phyloP scores from a whole-genome alignment of 1,140 invertebrate species.

The Pemphigus obesinymphae region DNA sequence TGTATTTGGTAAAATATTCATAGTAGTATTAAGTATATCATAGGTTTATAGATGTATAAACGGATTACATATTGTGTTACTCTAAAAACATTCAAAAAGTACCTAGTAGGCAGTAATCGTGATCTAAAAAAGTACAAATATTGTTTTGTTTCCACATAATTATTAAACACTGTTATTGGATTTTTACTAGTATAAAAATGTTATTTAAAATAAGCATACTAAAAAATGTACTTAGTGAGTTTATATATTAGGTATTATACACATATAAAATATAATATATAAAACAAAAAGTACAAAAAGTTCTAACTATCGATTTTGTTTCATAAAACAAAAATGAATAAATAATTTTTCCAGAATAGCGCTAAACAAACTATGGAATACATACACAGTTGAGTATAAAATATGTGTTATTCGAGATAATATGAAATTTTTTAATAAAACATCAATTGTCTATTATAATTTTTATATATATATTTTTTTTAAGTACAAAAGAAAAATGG shows the following conservation, averaged over 20 bases:
- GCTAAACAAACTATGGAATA: neutral
- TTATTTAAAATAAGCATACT: neutral
- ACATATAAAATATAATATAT: constrained; percentile 2
- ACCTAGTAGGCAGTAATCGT: neutral
- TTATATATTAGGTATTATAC: neutral
- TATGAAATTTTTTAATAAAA: neutral
- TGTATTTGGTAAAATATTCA: neutral
- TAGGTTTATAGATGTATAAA: neutral
- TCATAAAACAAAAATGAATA: neutral
- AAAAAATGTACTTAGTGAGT: neutral
- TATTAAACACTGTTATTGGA: neutral
- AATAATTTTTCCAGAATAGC: neutral
- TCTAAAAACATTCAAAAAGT: neutral
- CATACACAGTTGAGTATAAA: neutral
- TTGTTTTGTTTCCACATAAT: neutral
- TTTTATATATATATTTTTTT: neutral
- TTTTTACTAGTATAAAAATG: neutral
- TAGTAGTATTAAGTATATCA: neutral
- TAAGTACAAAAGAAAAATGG: constrained; percentile 16
- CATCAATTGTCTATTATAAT: neutral
- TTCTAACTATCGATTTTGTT: neutral
- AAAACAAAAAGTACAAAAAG: neutral
- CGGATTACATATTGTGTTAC: neutral
- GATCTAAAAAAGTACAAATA: constrained; percentile 19
- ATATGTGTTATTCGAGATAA: neutral